Evolutionary conservation across 2,113 vertebrate species (phyloP).

Genomic region (Psittacula cyanocephala): DNA sequence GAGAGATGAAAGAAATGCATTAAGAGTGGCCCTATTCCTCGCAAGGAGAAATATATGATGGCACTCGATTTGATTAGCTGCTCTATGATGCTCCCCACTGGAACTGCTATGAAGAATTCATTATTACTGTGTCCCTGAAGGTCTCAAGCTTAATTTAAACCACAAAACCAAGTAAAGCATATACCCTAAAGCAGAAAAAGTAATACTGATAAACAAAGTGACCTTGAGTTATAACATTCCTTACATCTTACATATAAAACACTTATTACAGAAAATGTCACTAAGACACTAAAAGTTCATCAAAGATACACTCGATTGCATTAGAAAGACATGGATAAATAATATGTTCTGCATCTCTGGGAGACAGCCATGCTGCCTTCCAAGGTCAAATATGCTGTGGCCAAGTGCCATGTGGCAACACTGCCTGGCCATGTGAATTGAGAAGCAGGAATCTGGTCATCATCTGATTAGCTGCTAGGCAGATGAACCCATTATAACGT

Average conservation of each 20-base stretch:
- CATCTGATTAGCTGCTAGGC: background rate
- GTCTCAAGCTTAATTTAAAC: background rate
- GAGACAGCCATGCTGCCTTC: background rate
- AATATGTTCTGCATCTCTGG: background rate
- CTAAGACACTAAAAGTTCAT: background rate
- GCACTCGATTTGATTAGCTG: background rate
- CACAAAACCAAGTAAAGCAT: background rate
- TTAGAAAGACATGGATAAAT: background rate
- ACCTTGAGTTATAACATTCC: background rate
- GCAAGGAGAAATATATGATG: background rate
- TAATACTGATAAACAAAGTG: background rate
- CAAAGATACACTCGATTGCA: background rate
- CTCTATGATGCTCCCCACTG: background rate
- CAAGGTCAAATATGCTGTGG: constrained; percentile 10
- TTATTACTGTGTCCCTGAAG: background rate
- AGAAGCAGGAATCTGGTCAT: background rate
- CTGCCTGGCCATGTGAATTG: background rate
- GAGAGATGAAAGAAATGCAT: background rate
- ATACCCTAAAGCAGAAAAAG: background rate
- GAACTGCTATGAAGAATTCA: background rate
- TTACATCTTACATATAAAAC: background rate
- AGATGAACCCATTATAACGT: background rate
- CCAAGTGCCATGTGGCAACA: background rate
- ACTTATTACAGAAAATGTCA: background rate
- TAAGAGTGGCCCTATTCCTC: background rate